Conservation (phyloP, 2,113 vertebrate species). For the Callaeas wilsoni region DNA sequence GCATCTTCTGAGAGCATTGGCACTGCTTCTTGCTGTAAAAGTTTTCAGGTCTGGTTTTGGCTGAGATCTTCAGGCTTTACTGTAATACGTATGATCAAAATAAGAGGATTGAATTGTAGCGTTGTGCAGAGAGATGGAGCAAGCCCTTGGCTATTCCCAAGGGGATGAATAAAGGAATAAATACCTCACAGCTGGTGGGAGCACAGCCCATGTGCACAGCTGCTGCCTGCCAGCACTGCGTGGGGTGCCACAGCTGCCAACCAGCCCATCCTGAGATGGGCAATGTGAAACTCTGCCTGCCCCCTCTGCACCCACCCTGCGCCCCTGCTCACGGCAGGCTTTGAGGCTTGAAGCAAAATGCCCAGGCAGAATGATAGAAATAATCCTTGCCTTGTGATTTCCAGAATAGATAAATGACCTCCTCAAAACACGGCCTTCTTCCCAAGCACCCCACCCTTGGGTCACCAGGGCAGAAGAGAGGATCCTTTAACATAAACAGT, state of each 20-base stretch:
- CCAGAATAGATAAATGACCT: not conserved
- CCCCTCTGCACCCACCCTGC: not conserved
- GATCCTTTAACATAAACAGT: not conserved
- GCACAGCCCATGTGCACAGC: fast-evolving
- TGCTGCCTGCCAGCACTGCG: not conserved
- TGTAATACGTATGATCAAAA: not conserved
- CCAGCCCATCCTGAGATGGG: no score
- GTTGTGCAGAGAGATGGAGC: not conserved
- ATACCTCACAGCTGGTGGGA: not conserved
- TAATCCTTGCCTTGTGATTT: not conserved
- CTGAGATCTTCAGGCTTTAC: not conserved
- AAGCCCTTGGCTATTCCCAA: not conserved
- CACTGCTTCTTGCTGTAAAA: not conserved
- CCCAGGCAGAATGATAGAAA: not conserved
- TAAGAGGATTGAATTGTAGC: not conserved
- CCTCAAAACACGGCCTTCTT: not conserved
- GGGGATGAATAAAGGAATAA: not conserved
- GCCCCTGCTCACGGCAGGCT: not conserved
- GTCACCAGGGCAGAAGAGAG: not conserved
- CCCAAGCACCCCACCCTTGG: not conserved
- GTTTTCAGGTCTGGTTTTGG: not conserved
- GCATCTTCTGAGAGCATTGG: not conserved
- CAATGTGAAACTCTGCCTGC: no score
- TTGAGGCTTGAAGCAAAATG: not conserved
- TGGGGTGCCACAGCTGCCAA: not conserved